Conservation (phyloP, 2,888 invertebrate species). For the Conops quadrifasciatus region DNA sequence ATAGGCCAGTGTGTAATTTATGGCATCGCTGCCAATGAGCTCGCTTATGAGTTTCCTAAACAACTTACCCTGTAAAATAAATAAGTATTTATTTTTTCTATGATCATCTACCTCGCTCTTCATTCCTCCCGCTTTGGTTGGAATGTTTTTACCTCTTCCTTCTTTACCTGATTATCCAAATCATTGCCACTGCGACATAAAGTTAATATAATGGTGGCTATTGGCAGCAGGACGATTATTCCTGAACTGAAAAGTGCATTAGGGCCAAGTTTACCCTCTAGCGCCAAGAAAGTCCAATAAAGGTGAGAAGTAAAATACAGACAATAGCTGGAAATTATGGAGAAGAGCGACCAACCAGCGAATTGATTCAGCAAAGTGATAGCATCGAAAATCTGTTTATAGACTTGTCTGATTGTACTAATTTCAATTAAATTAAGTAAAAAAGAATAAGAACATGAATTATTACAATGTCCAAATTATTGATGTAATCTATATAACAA, state of each 20-base stretch:
- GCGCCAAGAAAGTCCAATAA: slow-evolving; percentile 45
- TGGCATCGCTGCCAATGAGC: slow-evolving; percentile 7
- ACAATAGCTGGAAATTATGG: slow-evolving; percentile 40
- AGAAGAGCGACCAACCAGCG: slow-evolving; percentile 44
- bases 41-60: neutral
- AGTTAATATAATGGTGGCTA: slow-evolving; percentile 27
- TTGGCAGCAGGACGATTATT: slow-evolving; percentile 34
- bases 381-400: slow-evolving; percentile 39
- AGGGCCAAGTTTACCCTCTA: slow-evolving; percentile 36
- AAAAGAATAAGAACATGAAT: too few species aligned
- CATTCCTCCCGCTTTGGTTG: neutral
- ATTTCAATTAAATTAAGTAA: slow-evolving; percentile 24
- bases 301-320: slow-evolving; percentile 44
- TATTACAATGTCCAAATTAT: too few species aligned
- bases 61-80: neutral
- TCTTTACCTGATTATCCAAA: slow-evolving; percentile 39
- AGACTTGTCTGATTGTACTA: slow-evolving; percentile 38
- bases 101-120: neutral
- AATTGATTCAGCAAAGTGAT: slow-evolving; percentile 42
- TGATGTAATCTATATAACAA: too few species aligned
- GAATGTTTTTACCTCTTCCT: slow-evolving; percentile 7
- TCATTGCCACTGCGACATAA: slow-evolving; percentile 41
- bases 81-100: too few species aligned
- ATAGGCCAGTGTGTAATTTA: slow-evolving; percentile 21
- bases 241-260: slow-evolving; percentile 33